Conservation (phyloP, 2,888 invertebrate species). For the Trachelus troglodyta region DNA sequence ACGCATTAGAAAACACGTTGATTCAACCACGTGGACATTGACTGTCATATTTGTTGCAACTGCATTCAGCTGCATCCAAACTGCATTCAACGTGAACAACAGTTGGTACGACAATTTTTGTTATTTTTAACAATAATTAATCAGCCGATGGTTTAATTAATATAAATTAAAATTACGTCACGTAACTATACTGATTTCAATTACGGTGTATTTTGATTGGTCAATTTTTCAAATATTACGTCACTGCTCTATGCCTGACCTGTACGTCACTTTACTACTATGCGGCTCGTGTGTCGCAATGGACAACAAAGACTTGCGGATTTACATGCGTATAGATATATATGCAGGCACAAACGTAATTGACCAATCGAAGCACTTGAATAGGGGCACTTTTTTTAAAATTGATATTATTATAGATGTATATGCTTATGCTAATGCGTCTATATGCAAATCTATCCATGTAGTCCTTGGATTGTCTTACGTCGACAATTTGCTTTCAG, state of each 20-base stretch:
- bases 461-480: neutral
- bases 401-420: neutral
- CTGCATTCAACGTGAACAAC: neutral
- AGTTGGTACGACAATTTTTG: neutral
- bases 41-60: neutral
- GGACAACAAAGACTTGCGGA: neutral
- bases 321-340: neutral
- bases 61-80: neutral
- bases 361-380: neutral
- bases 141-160: too few species aligned
- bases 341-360: neutral
- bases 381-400: neutral
- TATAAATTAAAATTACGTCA: too few species aligned
- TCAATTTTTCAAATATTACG: neutral
- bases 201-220: neutral
- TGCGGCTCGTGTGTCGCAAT: neutral
- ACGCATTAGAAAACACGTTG: neutral
- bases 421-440: neutral
- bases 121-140: neutral
- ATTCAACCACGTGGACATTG: neutral
- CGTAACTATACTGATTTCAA: neutral
- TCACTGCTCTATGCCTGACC: neutral
- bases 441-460: neutral
- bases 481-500: neutral
- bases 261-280: neutral